These are phyloP conservation scores for Drosophila melanica DNA, from an alignment of 1,140 invertebrate genomes.

Conservation along the genomic window DNA sequence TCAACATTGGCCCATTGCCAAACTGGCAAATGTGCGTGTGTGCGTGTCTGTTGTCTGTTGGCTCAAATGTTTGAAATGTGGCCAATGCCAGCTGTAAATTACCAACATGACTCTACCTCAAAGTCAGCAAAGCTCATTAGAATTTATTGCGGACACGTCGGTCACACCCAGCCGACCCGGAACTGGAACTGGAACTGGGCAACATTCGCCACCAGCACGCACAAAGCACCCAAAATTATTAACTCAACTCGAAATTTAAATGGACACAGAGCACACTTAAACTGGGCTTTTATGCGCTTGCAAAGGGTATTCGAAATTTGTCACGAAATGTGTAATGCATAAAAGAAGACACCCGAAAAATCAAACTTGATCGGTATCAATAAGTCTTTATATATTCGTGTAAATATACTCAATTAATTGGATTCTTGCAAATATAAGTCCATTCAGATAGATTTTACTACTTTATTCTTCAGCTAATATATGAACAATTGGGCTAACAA, in stretches of 20 bases:
- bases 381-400: no score
- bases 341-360: no score
- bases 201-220: constrained; percentile 6
- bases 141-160: constrained; percentile 78
- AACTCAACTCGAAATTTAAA: constrained; percentile 47
- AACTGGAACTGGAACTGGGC: no score
- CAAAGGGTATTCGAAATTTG: no score
- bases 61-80: constrained; percentile 37
- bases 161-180: constrained; percentile 60
- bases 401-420: no score
- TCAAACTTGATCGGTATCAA: no score
- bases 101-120: constrained; percentile 58
- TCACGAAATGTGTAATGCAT: no score
- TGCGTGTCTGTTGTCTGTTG: neutral
- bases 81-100: constrained; percentile 60
- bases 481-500: no score
- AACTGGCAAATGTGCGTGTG: constrained; percentile 8
- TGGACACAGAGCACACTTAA: constrained; percentile 19
- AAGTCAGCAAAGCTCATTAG: constrained; percentile 75
- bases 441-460: no score
- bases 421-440: no score
- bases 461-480: no score
- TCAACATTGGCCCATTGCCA: constrained; percentile 31
- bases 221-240: constrained; percentile 28
- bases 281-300: no score